Base-by-base conservation (phyloP, 2,797 vertebrate genomes). In the Geotrypetes seraphini region DNA sequence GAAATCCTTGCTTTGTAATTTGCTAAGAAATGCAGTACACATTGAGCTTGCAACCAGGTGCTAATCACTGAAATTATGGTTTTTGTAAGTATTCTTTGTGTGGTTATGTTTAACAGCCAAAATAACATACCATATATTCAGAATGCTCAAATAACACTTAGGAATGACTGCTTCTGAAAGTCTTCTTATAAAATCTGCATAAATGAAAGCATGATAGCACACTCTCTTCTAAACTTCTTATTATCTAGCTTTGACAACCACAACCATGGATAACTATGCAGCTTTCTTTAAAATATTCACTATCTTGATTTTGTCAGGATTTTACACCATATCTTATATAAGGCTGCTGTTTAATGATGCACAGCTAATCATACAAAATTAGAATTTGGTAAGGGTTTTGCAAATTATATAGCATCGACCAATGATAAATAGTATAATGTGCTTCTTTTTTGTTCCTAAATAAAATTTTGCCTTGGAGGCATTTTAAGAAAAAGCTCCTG, bases 351-450 rank as follows among this genome's bases (percentile, higher is more conserved):
- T 89, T 92, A 94, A 96, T 96, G 92, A 93, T 83, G 88, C 89
- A 93, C 84, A 89, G 89, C 90, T 98, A 96, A 96, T 97, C 91
- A 93, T 92, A 89, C 88, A 90, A 92, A 95, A 96, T 94, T 92
- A 90, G 91, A 93, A 94, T 90, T 88, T 90, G 87, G 88, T 79
- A 81, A 77, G 81, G 68, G 78, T 78, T 71, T 80, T 82, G 83
- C 81, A 80, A 87, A 89, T 91, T 91, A 92, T 90, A 89, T 84
- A 84, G 85, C 83, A 85, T 84, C 80, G 82, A 77, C 73, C 78
- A 66, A 81, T 87, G 87, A 91, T 89, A 86, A 92, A 87, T 83
- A 84, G 76, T 78, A 77, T 87, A 88, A 92, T 90, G 83, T 87
- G 81, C 73, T 86, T 77, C 75, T 82, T 86, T 81, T 82, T 81